These are phyloP conservation scores for Nephila pilipes DNA, from an alignment of 1,140 invertebrate species.

Conservation along the genomic window DNA sequence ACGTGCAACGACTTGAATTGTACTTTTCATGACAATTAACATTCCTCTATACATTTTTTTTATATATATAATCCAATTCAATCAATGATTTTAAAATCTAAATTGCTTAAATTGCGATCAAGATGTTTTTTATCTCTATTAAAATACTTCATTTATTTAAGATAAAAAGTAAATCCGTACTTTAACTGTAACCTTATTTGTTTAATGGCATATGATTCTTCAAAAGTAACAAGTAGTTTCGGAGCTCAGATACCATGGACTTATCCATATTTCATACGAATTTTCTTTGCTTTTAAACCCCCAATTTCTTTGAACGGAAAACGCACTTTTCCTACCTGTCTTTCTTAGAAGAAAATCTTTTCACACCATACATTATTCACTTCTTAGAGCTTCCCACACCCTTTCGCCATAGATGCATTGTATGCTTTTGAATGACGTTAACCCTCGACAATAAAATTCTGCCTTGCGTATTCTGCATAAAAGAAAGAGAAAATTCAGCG, in stretches of 20 bases:
- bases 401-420: slow-evolving; percentile 19
- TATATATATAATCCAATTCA: no score
- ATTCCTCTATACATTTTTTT: no score
- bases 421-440: slow-evolving; percentile 72
- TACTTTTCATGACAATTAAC: no score
- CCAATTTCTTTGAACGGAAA: slow-evolving; percentile 58
- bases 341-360: slow-evolving; percentile 50
- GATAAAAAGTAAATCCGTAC: background rate
- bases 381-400: background rate
- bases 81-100: no score
- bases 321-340: slow-evolving; percentile 76
- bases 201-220: background rate
- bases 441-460: slow-evolving; percentile 62
- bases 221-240: background rate
- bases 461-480: background rate
- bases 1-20: no score
- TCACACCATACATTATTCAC: slow-evolving; percentile 64
- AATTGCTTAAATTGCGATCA: no score
- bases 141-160: background rate
- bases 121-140: no score
- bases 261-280: slow-evolving; percentile 34
- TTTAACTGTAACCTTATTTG: background rate
- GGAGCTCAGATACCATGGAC: background rate
- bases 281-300: slow-evolving; percentile 41
- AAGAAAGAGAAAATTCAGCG: slow-evolving; percentile 26